Conservation (phyloP, 2,113 vertebrate species). For the Phalacrocorax aristotelis region DNA sequence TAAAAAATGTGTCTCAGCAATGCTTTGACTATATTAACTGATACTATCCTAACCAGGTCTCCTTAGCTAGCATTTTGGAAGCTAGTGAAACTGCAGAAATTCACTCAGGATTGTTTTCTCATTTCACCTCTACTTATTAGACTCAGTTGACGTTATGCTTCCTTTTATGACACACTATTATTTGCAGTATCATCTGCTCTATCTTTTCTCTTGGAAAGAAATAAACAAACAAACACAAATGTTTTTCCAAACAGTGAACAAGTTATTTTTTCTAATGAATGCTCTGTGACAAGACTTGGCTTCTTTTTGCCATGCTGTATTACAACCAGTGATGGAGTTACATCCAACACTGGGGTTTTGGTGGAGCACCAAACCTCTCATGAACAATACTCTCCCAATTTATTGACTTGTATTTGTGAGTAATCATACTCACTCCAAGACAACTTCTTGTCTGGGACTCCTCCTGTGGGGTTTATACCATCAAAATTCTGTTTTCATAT, state of each 20-base stretch:
- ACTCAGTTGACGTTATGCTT: neutral
- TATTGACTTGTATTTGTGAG: neutral
- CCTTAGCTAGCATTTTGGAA: neutral
- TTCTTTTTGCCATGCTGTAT: neutral
- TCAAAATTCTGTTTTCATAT: neutral
- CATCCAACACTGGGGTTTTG: neutral
- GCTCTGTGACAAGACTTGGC: no score
- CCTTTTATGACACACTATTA: neutral
- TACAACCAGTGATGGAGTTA: neutral
- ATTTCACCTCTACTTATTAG: neutral
- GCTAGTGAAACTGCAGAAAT: neutral
- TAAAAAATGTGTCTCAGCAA: neutral
- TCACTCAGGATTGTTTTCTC: neutral
- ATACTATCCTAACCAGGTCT: neutral
- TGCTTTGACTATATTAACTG: neutral
- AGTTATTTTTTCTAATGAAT: neutral
- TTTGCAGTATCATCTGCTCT: neutral
- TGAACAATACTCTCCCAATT: neutral
- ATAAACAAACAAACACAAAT: neutral
- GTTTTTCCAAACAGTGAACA: neutral
- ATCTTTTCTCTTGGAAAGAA: neutral
- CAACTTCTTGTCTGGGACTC: neutral
- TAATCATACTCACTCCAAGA: neutral
- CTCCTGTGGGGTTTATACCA: neutral
- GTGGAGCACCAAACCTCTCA: neutral